Base-by-base conservation (phyloP, 1,140 invertebrate species). In the Mamestra configurata region DNA sequence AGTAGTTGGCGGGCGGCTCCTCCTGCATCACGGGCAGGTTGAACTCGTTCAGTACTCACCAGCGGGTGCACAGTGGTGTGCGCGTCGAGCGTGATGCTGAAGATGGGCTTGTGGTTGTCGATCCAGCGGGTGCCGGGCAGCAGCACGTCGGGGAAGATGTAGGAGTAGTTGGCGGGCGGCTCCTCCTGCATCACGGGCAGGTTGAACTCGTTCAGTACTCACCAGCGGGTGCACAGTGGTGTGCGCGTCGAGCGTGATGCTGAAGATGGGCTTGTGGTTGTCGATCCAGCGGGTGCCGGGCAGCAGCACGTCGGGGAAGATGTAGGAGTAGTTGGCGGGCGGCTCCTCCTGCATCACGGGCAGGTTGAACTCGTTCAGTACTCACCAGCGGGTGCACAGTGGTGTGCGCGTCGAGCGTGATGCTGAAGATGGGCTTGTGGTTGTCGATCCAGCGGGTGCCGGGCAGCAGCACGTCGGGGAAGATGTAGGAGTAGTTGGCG, bases 391-490 rank as follows among this genome's bases (percentile, higher is more conserved):
- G 97, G 94, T 99, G 98, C 22, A 99, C 97, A 6, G 98, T 98
- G 1, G 98, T 98, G 4, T 97, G 96, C 1, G 98, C 97, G 82
- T 98, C 97, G 13, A 99, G 90, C 61, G 96, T 95, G 6, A 99
- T 96, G 20, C 96, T 97, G 89, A 99, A 99, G 15, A 99, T 96
- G 0, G 98, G 97, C 90, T 98, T 98, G 90, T 99, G 99, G 89
- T 98, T 98, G 90, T 99, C 99, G 0, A 99, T 96, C 99, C 99
- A 99, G 91, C 98, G 97, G 27, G 98, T 98, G 15, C 98, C 98
- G 0, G 98, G 98, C 37, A 99, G 95, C 80, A 97, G 96, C 27
- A 98, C 98, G 91, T 99, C 97, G 0, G 98, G 97, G 70, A 97
- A 97, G 79, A 98, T 98, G 85, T 98, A 98, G 0, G 97, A 98